Evolutionary conservation across 2,888 invertebrate genomes (phyloP), one percentile per base, ranked within the genome.

Genomic region (Drosophila mimetica): DNA sequence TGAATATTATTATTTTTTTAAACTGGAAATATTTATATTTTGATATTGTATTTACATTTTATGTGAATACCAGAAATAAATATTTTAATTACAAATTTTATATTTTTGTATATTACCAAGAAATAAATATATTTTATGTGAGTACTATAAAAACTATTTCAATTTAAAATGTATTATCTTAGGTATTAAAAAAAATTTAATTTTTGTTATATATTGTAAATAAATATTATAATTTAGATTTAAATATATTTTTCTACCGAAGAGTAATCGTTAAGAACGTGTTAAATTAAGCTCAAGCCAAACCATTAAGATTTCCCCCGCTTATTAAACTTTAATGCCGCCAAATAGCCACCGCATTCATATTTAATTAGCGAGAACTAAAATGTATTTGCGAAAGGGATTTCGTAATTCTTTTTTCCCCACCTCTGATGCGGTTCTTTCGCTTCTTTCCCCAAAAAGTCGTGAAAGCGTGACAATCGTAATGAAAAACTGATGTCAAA

Each of bases 401-500:
- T 37, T 58, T 39, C 36, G 11, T 18, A 16, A 30, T n/a, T 52
- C n/a, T 14, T 32, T 51, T 25, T 18, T 20, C 28, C 14, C 44
- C 25, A 28, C 48, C 37, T 18, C 14, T 22, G 18, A n/a, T 37
- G 18, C 36, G 57, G 47, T 53, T 53, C 37, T 37, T 47, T 39
- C 51, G 46, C 44, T 52, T 54, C 60, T 39, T 59, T 44, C 16
- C 51, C 59, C 60, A 70, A 61, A 37, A 59, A 58, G 64, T 67
- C 73, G 55, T 67, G 57, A 46, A 37, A 51, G 61, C 63, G 61
- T 73, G 70, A 75, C 65, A 79, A 71, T 64, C 75, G 77, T 73
- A 77, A 79, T 81, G 71, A 85, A 84, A 81, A 82, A 79, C 75
- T 77, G 65, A 72, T 71, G 64, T 47, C 28, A 64, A 53, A 71